Conservation (phyloP, 2,113 vertebrate species). For the Redunca redunca region DNA sequence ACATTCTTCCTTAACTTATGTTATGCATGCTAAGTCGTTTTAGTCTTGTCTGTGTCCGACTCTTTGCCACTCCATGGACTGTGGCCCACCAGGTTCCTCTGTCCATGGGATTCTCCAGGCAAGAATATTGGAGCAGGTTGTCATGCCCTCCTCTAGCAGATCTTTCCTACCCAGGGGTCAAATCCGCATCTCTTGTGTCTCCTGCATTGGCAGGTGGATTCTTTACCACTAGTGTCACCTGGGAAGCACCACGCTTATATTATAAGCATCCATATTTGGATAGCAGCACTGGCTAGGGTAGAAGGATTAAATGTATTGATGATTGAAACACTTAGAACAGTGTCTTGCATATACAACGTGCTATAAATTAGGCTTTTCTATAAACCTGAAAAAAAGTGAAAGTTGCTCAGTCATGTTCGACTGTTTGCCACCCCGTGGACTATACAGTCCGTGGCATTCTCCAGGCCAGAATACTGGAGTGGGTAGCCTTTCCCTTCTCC, state of each 20-base stretch:
- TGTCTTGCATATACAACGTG: background rate
- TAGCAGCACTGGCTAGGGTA: background rate
- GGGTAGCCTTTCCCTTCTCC: background rate
- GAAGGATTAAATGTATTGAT: background rate
- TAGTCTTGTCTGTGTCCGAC: background rate
- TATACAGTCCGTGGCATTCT: background rate
- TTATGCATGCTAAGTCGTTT: background rate
- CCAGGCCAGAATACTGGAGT: background rate
- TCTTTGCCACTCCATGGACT: background rate
- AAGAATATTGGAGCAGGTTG: background rate
- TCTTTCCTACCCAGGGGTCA: background rate
- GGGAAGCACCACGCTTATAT: background rate
- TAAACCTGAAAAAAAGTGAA: background rate
- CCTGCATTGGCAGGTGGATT: background rate
- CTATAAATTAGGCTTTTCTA: background rate
- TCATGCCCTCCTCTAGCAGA: background rate
- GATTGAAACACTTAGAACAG: background rate
- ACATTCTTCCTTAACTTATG: background rate
- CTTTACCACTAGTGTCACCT: background rate
- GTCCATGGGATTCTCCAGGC: background rate
- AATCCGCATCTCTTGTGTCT: background rate
- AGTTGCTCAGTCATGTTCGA: background rate
- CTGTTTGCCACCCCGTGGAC: background rate
- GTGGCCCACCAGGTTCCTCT: background rate
- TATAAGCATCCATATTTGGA: background rate